These are phyloP conservation scores for Benthosema pterotum DNA, from an alignment of 2,797 vertebrate species.

Conservation along the genomic window DNA sequence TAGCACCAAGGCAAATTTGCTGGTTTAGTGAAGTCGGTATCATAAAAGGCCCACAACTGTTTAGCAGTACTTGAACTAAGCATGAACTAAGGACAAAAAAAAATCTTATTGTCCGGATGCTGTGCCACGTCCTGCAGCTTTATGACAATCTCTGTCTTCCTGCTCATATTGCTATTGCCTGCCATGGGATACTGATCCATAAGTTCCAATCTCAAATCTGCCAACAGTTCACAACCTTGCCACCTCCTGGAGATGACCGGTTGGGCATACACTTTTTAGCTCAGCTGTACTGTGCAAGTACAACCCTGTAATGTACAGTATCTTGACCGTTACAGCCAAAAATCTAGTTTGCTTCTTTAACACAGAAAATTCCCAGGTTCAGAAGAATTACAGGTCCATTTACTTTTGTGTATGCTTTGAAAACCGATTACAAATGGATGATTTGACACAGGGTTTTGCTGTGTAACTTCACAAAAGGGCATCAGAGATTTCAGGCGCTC, in stretches of 20 bases:
- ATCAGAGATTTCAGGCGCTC: no score
- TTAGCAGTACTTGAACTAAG: conserved; percentile 10
- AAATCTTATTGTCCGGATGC: conserved; percentile 20
- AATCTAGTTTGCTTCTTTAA: no score
- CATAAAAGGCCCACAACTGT: conserved; percentile 3
- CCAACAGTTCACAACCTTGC: conserved; percentile 10
- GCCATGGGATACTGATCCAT: conserved; percentile 11
- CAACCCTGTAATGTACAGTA: no score
- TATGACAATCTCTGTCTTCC: conserved; percentile 76
- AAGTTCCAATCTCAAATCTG: not conserved
- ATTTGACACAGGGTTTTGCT: no score
- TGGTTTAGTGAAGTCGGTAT: conserved; percentile 22
- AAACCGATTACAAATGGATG: no score
- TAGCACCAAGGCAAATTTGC: conserved; percentile 23
- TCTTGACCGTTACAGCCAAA: conserved; percentile 8
- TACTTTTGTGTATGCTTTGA: no score
- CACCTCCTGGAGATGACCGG: not conserved
- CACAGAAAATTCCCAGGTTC: no score
- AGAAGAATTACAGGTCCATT: no score
- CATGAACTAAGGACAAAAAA: conserved; percentile 10
- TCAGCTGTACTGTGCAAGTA: not conserved
- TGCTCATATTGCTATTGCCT: conserved; percentile 39
- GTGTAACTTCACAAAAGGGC: no score
- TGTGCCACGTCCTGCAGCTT: conserved; percentile 58
- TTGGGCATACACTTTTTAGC: conserved; percentile 16